Evolutionary conservation across 1,140 invertebrate species (phyloP).

Genomic region (Chelonus insularis): DNA sequence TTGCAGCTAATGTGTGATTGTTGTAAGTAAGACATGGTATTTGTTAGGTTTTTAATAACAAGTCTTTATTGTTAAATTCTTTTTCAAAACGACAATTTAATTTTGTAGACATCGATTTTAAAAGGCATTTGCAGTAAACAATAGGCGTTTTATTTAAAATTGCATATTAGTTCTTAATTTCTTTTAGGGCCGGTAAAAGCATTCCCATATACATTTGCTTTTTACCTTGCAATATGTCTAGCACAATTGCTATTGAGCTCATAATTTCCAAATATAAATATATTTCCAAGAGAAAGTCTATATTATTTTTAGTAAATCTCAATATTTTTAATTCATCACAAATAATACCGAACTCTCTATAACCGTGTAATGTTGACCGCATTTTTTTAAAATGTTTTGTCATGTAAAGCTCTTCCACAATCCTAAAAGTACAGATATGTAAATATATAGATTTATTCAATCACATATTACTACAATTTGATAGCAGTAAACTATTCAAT

Average conservation of each 20-base stretch:
- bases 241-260: constrained; percentile 21
- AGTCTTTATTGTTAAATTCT: neutral
- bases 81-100: neutral
- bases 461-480: neutral
- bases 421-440: neutral
- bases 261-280: constrained; percentile 19
- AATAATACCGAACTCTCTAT: neutral
- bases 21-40: too few relatives aligned
- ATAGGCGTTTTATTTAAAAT: neutral
- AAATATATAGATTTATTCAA: neutral
- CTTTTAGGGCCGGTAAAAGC: constrained; percentile 22
- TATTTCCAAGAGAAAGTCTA: constrained; percentile 25
- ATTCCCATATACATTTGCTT: constrained; percentile 21
- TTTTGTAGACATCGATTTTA: neutral
- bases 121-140: neutral
- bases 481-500: neutral
- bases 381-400: neutral
- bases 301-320: constrained; percentile 15
- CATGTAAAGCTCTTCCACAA: neutral
- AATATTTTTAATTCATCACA: constrained; percentile 1
- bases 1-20: too few relatives aligned
- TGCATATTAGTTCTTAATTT: neutral
- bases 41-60: too few relatives aligned
- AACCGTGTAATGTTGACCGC: neutral
- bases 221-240: constrained; percentile 29